phyloP scores from a whole-genome alignment of 2,888 invertebrate species.

The Esperia sulphurella region DNA sequence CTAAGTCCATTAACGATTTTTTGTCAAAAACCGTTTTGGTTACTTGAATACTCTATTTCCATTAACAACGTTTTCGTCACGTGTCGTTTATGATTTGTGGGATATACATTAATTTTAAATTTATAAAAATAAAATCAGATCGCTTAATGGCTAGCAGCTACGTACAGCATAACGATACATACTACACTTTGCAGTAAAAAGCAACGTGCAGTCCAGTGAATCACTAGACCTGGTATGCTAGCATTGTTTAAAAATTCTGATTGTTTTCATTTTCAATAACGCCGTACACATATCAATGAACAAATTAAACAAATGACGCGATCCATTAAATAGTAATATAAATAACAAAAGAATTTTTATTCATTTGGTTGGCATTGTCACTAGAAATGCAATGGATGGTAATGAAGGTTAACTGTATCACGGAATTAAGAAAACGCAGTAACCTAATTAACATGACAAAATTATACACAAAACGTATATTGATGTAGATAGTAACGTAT shows the following conservation, averaged over 20 bases:
- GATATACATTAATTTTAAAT: constrained; percentile 13
- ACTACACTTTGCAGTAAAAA: constrained; percentile 39
- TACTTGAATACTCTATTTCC: too few species aligned
- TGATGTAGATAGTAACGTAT: not conserved
- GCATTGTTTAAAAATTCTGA: constrained; percentile 62
- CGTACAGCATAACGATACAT: constrained; percentile 40
- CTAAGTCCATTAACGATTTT: constrained; percentile 47
- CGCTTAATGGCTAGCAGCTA: constrained; percentile 36
- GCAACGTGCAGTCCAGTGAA: constrained; percentile 46
- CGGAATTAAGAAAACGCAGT: too few species aligned
- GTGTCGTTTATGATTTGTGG: too few species aligned
- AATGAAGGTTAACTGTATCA: not conserved
- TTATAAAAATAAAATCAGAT: constrained; percentile 15
- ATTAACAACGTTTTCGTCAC: too few species aligned
- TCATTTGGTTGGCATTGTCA: constrained; percentile 2
- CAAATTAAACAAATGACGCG: constrained; percentile 53
- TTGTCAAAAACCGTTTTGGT: not conserved
- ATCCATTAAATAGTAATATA: constrained; percentile 19
- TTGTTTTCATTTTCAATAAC: constrained; percentile 53
- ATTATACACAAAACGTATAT: not conserved
- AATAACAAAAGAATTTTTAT: constrained; percentile 7
- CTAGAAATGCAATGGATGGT: not conserved
- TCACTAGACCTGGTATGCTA: constrained; percentile 53
- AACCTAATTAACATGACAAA: not conserved
- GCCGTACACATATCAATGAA: constrained; percentile 38